Base-by-base conservation (phyloP, 2,888 invertebrate genomes). In the Parapristionchus giblindavisi region DNA sequence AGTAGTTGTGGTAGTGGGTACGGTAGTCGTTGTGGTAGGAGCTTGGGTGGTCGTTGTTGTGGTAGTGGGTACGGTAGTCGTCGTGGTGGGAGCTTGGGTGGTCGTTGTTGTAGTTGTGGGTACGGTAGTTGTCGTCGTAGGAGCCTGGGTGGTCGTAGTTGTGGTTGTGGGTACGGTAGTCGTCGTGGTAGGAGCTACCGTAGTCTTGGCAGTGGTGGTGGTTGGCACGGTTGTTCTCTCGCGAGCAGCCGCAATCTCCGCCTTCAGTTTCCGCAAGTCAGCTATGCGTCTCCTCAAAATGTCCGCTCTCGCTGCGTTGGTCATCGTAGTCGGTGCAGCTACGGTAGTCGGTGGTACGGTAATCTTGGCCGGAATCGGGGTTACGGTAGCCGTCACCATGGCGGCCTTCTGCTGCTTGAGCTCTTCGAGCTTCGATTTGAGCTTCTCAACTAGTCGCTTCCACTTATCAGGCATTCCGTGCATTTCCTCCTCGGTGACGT, bases 401-500 rank as follows among this genome's bases (percentile, higher is more conserved):
- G 73, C 60, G 11, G 40, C 61, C 21, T 38, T 60, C 34, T 60
- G 73, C 3, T n/a, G 21, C 51, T 61, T 60, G 24, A 73, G 32
- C 34, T 73, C 73, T 6, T 43, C 73, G 43, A 73, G 34, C 29
- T 73, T 73, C 27, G 34, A 32, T 51, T 52, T 40, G 8, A 73
- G 43, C 6, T 61, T 60, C 60, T 73, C 73, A 2, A 73, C 73
- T 11, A 73, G 34, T 21, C 34, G 40, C 51, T 17, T 48, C 73
- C 73, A 73, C 32, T 73, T 73, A 32, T 60, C 73, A 24, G 73
- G 73, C 61, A 73, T 73, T 24, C 51, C 73, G n/a, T 48, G 43
- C 48, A 29, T 61, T 11, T 60, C 60, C 17, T 60, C 61, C 14
- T 60, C 48, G 14, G 17, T 61, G 6, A 40, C 70, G 34, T 60